Evolutionary conservation across 2,888 invertebrate genomes (phyloP).

Genomic region (Patella ulyssiponensis): DNA sequence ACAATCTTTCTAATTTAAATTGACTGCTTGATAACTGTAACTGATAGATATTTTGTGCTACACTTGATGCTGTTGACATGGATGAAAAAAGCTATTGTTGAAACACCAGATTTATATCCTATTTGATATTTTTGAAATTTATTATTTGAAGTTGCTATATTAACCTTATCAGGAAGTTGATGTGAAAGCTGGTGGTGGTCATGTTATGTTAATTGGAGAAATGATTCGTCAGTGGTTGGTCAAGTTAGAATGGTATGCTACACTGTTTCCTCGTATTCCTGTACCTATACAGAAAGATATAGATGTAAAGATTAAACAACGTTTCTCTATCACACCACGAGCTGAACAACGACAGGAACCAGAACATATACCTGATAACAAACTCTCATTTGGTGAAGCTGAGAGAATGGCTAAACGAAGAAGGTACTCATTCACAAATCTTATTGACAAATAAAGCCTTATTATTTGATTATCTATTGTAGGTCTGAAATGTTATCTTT

Average conservation of each 20-base stretch:
- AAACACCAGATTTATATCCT: no score
- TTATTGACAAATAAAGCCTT: no score
- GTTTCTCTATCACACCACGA: neutral
- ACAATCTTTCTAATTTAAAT: no score
- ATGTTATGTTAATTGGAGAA: conserved; percentile 91
- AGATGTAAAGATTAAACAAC: conserved; percentile 2
- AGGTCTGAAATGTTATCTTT: no score
- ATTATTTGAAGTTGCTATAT: no score
- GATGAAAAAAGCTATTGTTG: no score
- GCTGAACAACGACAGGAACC: conserved; percentile 18
- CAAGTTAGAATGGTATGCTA: conserved; percentile 98
- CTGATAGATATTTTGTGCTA: no score
- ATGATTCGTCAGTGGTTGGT: conserved; percentile 92
- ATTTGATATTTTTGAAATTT: no score
- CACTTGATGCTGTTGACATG: no score
- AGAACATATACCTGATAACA: conserved; percentile 57
- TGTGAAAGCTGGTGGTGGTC: conserved; percentile 97
- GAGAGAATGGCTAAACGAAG: conserved; percentile 47
- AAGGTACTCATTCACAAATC: neutral
- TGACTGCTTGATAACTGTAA: no score
- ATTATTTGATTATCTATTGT: no score
- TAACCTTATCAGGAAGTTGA: conserved; percentile 84
- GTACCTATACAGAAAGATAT: conserved; percentile 93
- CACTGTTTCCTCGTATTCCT: conserved; percentile 97
- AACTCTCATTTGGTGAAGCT: conserved; percentile 63